Conservation (phyloP, 2,113 vertebrate genomes). For the Antigone vipio region DNA sequence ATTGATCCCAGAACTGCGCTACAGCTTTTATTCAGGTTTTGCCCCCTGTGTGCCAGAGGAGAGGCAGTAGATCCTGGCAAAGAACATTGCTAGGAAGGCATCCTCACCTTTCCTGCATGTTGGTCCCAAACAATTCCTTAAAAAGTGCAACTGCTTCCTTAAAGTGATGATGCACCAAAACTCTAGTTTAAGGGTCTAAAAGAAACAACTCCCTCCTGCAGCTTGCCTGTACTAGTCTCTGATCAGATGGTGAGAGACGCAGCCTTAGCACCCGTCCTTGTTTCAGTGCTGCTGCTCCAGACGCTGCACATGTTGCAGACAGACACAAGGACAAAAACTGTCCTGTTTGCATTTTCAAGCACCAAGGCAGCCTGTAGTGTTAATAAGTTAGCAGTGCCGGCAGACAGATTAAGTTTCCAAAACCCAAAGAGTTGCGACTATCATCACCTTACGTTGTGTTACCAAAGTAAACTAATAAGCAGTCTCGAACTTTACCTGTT, state of each 20-base stretch:
- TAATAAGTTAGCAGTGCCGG: not conserved
- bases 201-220: not conserved
- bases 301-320: rapidly evolving
- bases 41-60: not conserved
- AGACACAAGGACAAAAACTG: not conserved
- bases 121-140: not conserved
- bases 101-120: not conserved
- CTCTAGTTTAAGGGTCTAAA: not conserved
- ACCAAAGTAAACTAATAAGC: not conserved
- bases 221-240: not conserved
- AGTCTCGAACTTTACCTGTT: not conserved
- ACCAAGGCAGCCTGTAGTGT: not conserved
- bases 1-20: not conserved
- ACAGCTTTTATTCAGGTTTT: not conserved
- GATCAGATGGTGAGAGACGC: not conserved
- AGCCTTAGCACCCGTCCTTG: rapidly evolving
- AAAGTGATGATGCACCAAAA: not conserved
- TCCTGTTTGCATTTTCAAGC: not conserved
- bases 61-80: not conserved
- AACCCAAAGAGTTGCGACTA: not conserved
- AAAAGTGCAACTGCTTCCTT: not conserved
- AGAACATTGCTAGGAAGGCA: not conserved
- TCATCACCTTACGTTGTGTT: not conserved
- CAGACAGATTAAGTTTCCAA: not conserved
- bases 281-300: not conserved